phyloP scores from a whole-genome alignment of 2,888 invertebrate species.

The Parnassius apollo region DNA sequence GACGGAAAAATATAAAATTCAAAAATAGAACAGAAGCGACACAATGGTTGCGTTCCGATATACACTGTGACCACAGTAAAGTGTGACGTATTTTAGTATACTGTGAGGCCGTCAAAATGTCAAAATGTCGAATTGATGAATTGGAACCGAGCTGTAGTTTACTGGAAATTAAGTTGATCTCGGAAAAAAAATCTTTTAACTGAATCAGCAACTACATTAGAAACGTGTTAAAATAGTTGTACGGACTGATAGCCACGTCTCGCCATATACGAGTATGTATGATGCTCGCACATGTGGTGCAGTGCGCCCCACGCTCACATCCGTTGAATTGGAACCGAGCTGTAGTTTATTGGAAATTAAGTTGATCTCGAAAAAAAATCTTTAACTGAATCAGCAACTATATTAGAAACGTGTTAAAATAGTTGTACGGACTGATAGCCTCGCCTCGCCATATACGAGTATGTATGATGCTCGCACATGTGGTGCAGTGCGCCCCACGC shows the following conservation, averaged over 20 bases:
- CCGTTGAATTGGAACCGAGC: too few species aligned
- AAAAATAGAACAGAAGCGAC: too few species aligned
- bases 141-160: not conserved
- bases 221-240: not conserved
- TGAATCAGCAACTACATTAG: too few species aligned
- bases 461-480: not conserved
- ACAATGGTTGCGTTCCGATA: too few species aligned
- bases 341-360: too few species aligned
- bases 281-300: not conserved
- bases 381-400: too few species aligned
- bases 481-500: not conserved
- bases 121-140: constrained; percentile 6
- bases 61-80: too few species aligned
- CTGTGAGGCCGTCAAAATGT: constrained; percentile 1
- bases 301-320: not conserved
- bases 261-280: constrained; percentile 1
- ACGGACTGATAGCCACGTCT: not conserved
- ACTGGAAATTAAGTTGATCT: not conserved
- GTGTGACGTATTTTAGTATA: too few species aligned
- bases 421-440: not conserved
- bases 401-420: too few species aligned
- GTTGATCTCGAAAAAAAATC: too few species aligned
- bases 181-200: too few species aligned
- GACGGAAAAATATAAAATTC: too few species aligned
- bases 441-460: constrained; percentile 1